Conservation (phyloP, 2,888 invertebrate genomes). For the Mimumesa dahlbomi region DNA sequence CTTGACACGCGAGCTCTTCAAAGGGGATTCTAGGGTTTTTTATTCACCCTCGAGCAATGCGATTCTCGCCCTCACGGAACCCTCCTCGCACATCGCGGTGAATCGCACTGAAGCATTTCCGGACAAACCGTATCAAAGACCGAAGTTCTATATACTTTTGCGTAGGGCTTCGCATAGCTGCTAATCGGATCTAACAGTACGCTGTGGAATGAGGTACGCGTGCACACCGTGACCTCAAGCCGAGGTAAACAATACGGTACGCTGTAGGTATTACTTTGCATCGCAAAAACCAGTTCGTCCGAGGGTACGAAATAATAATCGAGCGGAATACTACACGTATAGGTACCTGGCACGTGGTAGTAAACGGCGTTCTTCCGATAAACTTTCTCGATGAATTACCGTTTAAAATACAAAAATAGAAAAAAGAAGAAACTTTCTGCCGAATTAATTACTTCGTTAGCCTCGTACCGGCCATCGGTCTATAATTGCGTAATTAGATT, state of each 20-base stretch:
- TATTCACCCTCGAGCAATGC: conserved; percentile 75
- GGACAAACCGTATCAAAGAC: conserved; percentile 67
- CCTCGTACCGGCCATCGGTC: too few relatives aligned
- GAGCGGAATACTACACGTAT: too few relatives aligned
- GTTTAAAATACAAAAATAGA: too few relatives aligned
- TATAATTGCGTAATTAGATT: too few relatives aligned
- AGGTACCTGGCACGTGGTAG: too few relatives aligned
- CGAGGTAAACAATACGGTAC: conserved; percentile 50
- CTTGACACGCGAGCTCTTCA: too few relatives aligned
- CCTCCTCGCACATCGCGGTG: conserved; percentile 72
- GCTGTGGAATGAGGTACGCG: conserved; percentile 47
- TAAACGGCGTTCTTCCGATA: too few relatives aligned
- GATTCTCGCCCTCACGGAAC: conserved; percentile 72
- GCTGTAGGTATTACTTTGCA: too few relatives aligned
- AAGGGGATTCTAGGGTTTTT: conserved; percentile 1
- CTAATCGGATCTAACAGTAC: conserved; percentile 72
- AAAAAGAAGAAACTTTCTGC: too few relatives aligned
- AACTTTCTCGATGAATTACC: too few relatives aligned
- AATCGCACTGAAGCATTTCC: conserved; percentile 65
- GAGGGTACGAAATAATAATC: neutral
- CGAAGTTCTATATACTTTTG: conserved; percentile 69
- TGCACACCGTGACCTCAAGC: conserved; percentile 48
- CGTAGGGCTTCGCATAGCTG: conserved; percentile 72
- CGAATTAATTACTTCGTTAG: too few relatives aligned
- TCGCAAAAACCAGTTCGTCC: conserved; percentile 2